A percentile compares a stretch with the other conserved stretches of the same genome.
Evolutionary conservation across 2,888 invertebrate genomes (phyloP).

Genomic region (Serrognathus titanus): DNA sequence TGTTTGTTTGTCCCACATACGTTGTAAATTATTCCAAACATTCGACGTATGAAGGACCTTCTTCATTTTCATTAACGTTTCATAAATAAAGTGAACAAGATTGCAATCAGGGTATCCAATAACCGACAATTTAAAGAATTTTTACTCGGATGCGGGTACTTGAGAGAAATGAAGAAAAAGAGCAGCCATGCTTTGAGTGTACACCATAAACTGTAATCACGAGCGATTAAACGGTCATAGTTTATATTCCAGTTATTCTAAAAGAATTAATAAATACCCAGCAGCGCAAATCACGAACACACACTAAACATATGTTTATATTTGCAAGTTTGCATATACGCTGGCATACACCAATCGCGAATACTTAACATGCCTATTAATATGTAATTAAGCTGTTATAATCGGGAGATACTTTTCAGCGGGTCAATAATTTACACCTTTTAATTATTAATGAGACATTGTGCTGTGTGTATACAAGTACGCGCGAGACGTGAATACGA

Average conservation of each 20-base stretch:
- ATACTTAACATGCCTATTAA: conserved; percentile 24
- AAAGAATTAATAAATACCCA: conserved; percentile 19
- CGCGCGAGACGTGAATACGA: not conserved
- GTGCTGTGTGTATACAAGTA: not conserved
- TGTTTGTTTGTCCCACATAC: too few relatives aligned
- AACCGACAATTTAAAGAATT: not conserved
- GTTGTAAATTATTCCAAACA: too few relatives aligned
- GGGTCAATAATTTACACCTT: conserved; percentile 23
- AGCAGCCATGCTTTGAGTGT: not conserved
- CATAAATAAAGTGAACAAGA: too few relatives aligned
- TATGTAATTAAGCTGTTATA: conserved; percentile 25
- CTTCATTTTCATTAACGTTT: too few relatives aligned
- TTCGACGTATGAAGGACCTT: too few relatives aligned
- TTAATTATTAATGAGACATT: conserved; percentile 15
- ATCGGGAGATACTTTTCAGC: conserved; percentile 23
- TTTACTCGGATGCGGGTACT: not conserved
- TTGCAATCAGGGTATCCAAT: not conserved
- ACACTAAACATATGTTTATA: conserved; percentile 16
- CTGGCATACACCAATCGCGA: not conserved
- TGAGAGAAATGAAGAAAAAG: not conserved
- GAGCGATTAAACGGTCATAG: not conserved
- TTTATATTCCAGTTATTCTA: not conserved
- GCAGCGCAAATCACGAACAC: conserved; percentile 13
- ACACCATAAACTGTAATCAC: conserved; percentile 1
- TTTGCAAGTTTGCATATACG: conserved; percentile 1